Evolutionary conservation across 2,113 vertebrate genomes (phyloP), one percentile per base, ranked within the genome.

Genomic region (Motacilla alba): DNA sequence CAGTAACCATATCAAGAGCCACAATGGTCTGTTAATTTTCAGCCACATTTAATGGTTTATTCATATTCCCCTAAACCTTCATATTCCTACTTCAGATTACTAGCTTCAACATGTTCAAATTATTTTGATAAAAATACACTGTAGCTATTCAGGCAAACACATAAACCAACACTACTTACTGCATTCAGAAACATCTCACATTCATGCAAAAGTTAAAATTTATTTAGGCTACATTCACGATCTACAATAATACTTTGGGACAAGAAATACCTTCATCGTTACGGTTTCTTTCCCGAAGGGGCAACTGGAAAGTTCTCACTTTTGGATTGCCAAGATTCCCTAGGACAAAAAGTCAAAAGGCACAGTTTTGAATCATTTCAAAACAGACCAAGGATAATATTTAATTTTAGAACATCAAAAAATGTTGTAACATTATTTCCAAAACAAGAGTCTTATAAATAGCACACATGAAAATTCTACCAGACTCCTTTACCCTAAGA

Each of bases 261-360:
- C 4, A 33, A 83, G 20, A 95, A 94, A 94, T 98, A 98, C 98
- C 98, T 98, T 98, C 97, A 91, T 97, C 92, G 16, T 97, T 86
- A 95, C 35, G 84, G 80, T 94, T 97, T 92, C 87, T 89, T 78
- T 98, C 97, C 52, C 83, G 97, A 55, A 96, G 94, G 17, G 95
- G 95, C 75, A 97, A 93, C 30, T 98, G 97, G 66, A 97, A 96
- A 93, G 93, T 73, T n/a, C 84, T 91, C 79, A 15, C 80, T 93
- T 84, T 97, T n/a, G 95, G 67, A 53, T 88, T 97, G 82, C 91
- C 96, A 91, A 98, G 20, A 75, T 97, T 97, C 72, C 98, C 97
- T 97, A 94, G 47, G 13, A 89, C 56, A 93, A 92, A 83, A 92
- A 64, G 46, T 28, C 60, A 95, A 62, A 59, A 91, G 11, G 28